These are phyloP conservation scores for Dryococelus australis DNA, from an alignment of 2,888 invertebrate species.

Conservation along the genomic window DNA sequence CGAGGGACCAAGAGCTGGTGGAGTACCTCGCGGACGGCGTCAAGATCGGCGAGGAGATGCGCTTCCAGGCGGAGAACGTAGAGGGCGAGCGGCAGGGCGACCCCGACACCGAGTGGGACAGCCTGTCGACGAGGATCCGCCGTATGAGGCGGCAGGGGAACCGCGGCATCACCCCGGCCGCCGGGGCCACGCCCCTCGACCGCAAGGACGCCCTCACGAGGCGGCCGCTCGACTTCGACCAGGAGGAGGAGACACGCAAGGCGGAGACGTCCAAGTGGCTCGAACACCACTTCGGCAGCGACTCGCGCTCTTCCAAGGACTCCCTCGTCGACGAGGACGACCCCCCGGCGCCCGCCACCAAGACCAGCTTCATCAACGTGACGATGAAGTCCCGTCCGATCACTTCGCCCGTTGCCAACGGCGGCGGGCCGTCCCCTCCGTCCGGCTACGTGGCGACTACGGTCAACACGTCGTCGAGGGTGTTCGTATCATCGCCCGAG, in stretches of 20 bases:
- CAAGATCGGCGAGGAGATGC: constrained; percentile 80
- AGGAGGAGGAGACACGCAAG: constrained; percentile 88
- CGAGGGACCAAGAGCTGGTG: constrained; percentile 81
- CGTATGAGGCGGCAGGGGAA: constrained; percentile 64
- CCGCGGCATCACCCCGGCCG: constrained; percentile 39
- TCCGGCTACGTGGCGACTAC: constrained; percentile 54
- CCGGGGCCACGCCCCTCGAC: constrained; percentile 59
- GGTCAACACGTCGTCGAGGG: constrained; percentile 60
- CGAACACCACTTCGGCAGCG: constrained; percentile 89
- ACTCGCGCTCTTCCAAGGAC: constrained; percentile 78
- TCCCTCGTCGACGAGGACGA: constrained; percentile 70
- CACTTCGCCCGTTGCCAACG: constrained; percentile 36
- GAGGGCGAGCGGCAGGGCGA: constrained; percentile 75
- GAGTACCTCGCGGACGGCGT: constrained; percentile 85
- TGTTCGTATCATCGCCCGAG: constrained; percentile 65
- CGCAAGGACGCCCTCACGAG: constrained; percentile 84
- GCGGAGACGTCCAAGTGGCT: constrained; percentile 92
- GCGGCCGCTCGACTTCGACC: constrained; percentile 83
- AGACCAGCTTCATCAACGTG: constrained; percentile 76
- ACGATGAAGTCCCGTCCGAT: constrained; percentile 73
- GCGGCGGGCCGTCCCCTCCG: constrained; percentile 19
- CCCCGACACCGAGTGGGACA: constrained; percentile 75
- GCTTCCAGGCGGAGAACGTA: constrained; percentile 81
- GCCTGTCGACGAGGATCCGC: constrained; percentile 77
- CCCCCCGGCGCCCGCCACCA: constrained; percentile 56